Conservation (phyloP, 2,888 invertebrate species). For the Limnephilus rhombicus region DNA sequence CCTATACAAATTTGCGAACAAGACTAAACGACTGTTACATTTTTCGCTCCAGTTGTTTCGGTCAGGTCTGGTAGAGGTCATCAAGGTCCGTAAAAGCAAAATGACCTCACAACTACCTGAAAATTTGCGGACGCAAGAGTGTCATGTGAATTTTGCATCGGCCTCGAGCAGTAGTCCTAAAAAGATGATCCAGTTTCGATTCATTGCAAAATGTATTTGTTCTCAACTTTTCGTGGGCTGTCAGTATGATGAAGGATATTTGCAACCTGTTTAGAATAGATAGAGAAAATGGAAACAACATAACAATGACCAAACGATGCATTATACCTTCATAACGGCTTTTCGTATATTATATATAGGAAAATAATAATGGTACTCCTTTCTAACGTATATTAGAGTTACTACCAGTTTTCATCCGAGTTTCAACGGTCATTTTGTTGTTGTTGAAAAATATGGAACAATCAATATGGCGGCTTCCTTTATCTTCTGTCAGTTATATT, state of each 20-base stretch:
- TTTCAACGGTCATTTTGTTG: background rate
- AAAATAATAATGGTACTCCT: background rate
- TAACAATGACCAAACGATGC: background rate
- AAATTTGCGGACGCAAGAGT: background rate
- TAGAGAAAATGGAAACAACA: background rate
- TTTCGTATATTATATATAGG: background rate
- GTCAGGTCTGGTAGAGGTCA: background rate
- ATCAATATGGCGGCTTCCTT: background rate
- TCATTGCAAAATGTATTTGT: slow-evolving; percentile 1
- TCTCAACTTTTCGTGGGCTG: background rate
- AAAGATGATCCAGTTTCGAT: background rate
- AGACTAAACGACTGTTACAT: slow-evolving; percentile 23
- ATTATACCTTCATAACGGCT: background rate
- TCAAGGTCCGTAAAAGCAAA: background rate
- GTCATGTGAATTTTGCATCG: background rate
- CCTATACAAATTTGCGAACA: background rate
- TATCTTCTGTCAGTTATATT: background rate
- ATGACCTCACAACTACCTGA: slow-evolving; percentile 8
- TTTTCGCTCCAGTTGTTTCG: slow-evolving; percentile 21
- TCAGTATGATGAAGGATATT: background rate
- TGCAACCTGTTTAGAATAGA: slow-evolving; percentile 1
- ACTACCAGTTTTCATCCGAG: background rate
- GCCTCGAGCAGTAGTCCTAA: background rate
- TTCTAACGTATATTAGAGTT: background rate
- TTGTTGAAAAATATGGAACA: background rate